Evolutionary conservation across 2,113 vertebrate genomes (phyloP), one percentile per base, ranked within the genome.

Genomic region (Forbesichthys agassizii): DNA sequence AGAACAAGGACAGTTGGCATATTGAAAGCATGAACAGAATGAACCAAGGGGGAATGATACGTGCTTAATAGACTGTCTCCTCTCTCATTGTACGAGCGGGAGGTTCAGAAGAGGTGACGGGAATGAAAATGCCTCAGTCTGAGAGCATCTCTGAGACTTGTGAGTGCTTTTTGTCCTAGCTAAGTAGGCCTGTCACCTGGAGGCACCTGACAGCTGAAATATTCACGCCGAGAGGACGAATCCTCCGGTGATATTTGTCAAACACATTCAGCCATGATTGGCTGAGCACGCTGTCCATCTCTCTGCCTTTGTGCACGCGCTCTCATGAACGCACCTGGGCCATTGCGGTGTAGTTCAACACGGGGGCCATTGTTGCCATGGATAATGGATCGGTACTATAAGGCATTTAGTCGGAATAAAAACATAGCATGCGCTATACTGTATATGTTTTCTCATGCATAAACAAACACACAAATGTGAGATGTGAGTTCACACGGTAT

Each of bases 351-450:
- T 48, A 11, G 27, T 14, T 42, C 36, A 18, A 18, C 8, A 36
- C 16, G 18, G 11, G 27, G 9, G 53, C 60, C 63, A 59, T 52
- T 11, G 10, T 56, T 48, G 64, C 56, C 36, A 55, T 16, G 3
- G 75, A 14, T 20, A 14, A 3, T 54, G 18, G 47, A 55, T 52
- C n/a, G 58, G 66, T 54, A 68, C 65, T 73, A 60, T 60, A 70
- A 36, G 3, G 11, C 0, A 4, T 59, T 55, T 67, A 69, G 33
- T 20, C 48, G 73, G 56, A 73, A 73, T 67, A 61, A 49, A 62
- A 69, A 80, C 27, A 27, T 68, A 58, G 18, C 76, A 80, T 78
- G 78, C 83, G 80, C 71, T 76, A 1, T 71, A 3, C 71, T 76
- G 0, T 71, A 3, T 27, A 27, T 27, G 27, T 27, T 27, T 27